A percentile compares a stretch with the other conserved stretches of the same genome.
Conservation (phyloP, 2,888 invertebrate species). For the Lampropteryx suffumata region DNA sequence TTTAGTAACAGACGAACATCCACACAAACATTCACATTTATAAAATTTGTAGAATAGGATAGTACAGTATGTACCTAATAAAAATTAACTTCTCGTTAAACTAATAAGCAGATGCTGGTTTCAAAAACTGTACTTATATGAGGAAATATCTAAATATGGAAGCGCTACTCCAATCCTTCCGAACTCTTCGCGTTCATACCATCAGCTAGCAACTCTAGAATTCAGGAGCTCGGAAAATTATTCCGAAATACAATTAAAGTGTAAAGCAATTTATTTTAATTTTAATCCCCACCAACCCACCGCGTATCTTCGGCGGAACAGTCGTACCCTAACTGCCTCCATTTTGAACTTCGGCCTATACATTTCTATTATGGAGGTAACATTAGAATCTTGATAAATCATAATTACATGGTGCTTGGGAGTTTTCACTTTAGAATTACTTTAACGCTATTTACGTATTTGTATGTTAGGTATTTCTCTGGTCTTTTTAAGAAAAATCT, state of each 20-base stretch:
- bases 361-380: slow-evolving; percentile 38
- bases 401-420: slow-evolving; percentile 12
- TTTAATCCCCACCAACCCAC: slow-evolving; percentile 65
- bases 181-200: slow-evolving; percentile 56
- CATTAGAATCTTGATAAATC: slow-evolving; percentile 19
- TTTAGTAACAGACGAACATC: no score
- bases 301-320: slow-evolving; percentile 45
- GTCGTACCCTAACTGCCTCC: slow-evolving; percentile 58
- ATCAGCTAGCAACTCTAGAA: slow-evolving; percentile 68
- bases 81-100: no score
- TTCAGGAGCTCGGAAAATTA: slow-evolving; percentile 81
- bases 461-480: no score
- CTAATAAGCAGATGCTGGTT: no score
- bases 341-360: slow-evolving; percentile 60
- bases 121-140: no score
- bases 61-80: no score
- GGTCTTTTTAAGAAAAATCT: no score
- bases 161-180: slow-evolving; percentile 45
- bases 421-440: slow-evolving; percentile 1
- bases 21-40: no score
- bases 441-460: background rate
- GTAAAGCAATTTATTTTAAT: slow-evolving; percentile 80
- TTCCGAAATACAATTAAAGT: slow-evolving; percentile 80
- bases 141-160: no score
- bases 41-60: no score